Evolutionary conservation across 2,113 vertebrate genomes (phyloP).

Genomic region (Stercorarius parasiticus): DNA sequence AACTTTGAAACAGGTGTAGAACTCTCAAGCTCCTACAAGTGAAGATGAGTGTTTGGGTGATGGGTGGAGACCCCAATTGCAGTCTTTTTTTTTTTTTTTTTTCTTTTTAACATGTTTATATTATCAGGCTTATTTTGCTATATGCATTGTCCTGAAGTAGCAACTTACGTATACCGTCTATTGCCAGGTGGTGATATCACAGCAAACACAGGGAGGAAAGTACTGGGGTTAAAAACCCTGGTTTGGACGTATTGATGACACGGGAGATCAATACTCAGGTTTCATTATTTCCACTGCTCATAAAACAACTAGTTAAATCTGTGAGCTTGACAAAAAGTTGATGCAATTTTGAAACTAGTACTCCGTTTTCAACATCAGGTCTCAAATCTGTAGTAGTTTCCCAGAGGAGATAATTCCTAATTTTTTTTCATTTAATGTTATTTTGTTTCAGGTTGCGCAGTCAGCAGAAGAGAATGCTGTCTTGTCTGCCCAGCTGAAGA

Average conservation of each 20-base stretch:
- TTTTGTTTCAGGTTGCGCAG: conserved; percentile 76
- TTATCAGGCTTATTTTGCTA: background rate
- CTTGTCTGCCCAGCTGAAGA: conserved; percentile 77
- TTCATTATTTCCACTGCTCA: background rate
- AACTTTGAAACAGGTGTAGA: background rate
- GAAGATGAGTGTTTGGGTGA: background rate
- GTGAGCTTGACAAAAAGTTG: background rate
- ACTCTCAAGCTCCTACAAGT: background rate
- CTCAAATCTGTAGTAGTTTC: background rate
- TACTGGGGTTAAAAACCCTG: background rate
- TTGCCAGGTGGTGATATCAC: background rate
- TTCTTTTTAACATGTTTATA: background rate
- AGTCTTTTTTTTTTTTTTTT: too few relatives aligned
- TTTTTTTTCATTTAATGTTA: background rate
- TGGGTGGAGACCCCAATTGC: rapidly evolving
- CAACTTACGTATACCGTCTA: background rate
- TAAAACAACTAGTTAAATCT: background rate
- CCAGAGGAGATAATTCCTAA: background rate
- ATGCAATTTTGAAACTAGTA: background rate
- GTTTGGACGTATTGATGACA: background rate
- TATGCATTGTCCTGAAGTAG: background rate
- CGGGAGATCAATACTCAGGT: background rate
- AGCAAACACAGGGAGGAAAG: background rate
- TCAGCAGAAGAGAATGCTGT: conserved; percentile 79
- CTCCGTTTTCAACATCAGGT: background rate